Conservation (phyloP, 2,888 invertebrate genomes). For the Anoplius nigerrimus region DNA sequence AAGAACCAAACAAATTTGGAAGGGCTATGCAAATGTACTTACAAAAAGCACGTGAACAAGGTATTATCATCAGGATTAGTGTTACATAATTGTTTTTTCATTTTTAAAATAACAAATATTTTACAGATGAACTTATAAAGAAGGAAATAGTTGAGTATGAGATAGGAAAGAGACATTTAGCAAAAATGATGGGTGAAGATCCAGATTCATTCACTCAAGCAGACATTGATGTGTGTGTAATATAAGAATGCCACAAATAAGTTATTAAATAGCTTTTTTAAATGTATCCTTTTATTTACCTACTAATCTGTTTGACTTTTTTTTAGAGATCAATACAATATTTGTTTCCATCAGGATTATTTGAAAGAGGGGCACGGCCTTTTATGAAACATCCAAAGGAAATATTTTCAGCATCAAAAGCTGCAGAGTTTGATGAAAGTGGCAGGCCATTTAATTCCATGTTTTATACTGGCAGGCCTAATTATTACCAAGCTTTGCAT, state of each 20-base stretch:
- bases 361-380: slow-evolving; percentile 89
- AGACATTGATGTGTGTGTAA: slow-evolving; percentile 86
- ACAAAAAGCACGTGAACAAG: slow-evolving; percentile 87
- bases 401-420: slow-evolving; percentile 89
- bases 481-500: slow-evolving; percentile 88
- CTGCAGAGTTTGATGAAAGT: slow-evolving; percentile 91
- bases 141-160: slow-evolving; percentile 87
- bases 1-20: slow-evolving; percentile 80
- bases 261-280: not conserved
- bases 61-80: slow-evolving; percentile 66
- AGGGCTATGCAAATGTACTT: slow-evolving; percentile 94
- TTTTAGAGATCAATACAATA: slow-evolving; percentile 90
- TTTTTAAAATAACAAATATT: slow-evolving; percentile 8
- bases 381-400: slow-evolving; percentile 92
- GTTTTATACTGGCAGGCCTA: slow-evolving; percentile 93
- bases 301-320: slow-evolving; percentile 18
- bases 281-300: not conserved
- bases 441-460: slow-evolving; percentile 94
- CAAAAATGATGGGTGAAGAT: slow-evolving; percentile 99
- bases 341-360: slow-evolving; percentile 96
- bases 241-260: slow-evolving; percentile 1
- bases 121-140: slow-evolving; percentile 86
- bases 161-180: slow-evolving; percentile 95
- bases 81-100: slow-evolving; percentile 8
- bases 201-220: slow-evolving; percentile 91